Conservation (phyloP, 2,888 invertebrate genomes). For the Entomobrya multifasciata region DNA sequence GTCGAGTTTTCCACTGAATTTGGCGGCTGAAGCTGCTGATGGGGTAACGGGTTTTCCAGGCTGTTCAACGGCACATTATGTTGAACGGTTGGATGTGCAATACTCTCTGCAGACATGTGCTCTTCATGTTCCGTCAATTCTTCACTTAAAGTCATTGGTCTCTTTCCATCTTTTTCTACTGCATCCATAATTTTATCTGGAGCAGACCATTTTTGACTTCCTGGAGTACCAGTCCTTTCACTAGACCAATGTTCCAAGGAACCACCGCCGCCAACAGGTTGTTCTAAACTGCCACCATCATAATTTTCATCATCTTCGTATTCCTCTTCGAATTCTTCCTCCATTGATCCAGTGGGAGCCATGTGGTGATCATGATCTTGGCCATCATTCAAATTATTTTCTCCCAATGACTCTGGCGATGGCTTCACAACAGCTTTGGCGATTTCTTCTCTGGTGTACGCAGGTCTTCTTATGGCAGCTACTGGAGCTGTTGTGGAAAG, state of each 20-base stretch:
- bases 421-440: conserved; percentile 47
- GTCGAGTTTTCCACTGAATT: conserved; percentile 1
- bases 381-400: conserved; percentile 29
- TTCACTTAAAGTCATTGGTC: conserved; percentile 17
- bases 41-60: conserved; percentile 30
- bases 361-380: background rate
- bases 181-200: conserved; percentile 49
- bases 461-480: conserved; percentile 51
- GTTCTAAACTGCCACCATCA: conserved; percentile 63
- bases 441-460: conserved; percentile 63
- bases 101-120: conserved; percentile 20
- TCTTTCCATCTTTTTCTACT: background rate
- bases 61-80: conserved; percentile 37
- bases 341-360: background rate
- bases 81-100: conserved; percentile 11
- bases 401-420: conserved; percentile 43
- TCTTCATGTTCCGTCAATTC: conserved; percentile 17
- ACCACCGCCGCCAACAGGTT: background rate
- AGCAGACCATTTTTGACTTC: conserved; percentile 58
- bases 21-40: no score
- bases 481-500: background rate
- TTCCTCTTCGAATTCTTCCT: conserved; percentile 46
- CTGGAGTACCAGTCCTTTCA: conserved; percentile 37
- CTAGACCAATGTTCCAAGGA: conserved; percentile 55
- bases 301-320: conserved; percentile 62